These are phyloP conservation scores for Macrobrachium rosenbergii DNA, from an alignment of 1,140 invertebrate species.

Conservation along the genomic window DNA sequence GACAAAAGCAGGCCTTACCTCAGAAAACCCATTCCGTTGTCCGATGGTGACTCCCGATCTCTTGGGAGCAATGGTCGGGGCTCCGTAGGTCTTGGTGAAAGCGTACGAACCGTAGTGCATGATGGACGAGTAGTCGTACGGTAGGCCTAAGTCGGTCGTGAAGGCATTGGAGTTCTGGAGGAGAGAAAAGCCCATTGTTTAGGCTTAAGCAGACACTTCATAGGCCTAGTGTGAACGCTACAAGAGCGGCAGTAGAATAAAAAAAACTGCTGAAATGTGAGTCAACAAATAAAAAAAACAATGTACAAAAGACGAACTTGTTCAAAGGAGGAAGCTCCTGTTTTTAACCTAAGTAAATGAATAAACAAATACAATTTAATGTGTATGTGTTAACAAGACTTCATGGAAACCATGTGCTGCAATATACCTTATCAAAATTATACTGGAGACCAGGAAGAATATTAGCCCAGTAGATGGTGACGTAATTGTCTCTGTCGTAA, in stretches of 20 bases:
- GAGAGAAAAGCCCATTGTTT: neutral
- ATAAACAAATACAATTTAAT: too few relatives aligned
- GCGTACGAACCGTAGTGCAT: constrained; percentile 73
- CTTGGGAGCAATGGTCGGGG: constrained; percentile 70
- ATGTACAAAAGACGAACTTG: neutral
- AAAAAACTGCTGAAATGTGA: too few relatives aligned
- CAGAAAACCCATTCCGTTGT: constrained; percentile 71
- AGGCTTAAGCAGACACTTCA: neutral
- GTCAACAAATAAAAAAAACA: too few relatives aligned
- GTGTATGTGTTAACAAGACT: too few relatives aligned
- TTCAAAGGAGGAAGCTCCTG: neutral
- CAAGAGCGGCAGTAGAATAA: too few relatives aligned
- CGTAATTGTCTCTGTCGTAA: constrained; percentile 78
- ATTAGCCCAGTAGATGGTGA: constrained; percentile 50
- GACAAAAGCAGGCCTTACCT: neutral
- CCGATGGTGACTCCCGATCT: constrained; percentile 69
- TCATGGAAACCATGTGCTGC: neutral
- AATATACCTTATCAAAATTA: constrained; percentile 71
- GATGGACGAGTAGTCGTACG: constrained; percentile 71
- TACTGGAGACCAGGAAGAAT: constrained; percentile 67
- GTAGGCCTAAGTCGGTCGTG: constrained; percentile 17
- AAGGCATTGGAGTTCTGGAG: constrained; percentile 21
- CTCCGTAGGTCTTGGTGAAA: constrained; percentile 69
- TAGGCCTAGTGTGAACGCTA: neutral
- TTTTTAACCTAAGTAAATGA: neutral